A percentile compares a stretch with the other conserved stretches of the same genome.
Evolutionary conservation across 1,140 invertebrate genomes (phyloP).

Genomic region (Heterodera carotae): DNA sequence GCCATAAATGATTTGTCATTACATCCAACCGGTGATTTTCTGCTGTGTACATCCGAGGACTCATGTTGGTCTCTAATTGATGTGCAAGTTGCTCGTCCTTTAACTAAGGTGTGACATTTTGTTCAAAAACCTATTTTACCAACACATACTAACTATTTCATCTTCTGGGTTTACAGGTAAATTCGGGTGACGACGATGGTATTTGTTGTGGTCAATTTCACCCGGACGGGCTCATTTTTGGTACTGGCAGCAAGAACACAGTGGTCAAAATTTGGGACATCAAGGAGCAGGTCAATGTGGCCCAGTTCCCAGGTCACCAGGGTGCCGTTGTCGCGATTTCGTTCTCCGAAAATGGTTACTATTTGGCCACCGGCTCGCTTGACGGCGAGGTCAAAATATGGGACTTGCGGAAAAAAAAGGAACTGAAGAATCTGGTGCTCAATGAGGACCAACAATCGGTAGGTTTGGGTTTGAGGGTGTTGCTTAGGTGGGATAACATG

Average conservation of each 20-base stretch:
- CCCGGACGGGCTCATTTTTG: slow-evolving; percentile 98
- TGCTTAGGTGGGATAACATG: no score
- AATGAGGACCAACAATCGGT: slow-evolving; percentile 72
- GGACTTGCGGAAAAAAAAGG: slow-evolving; percentile 97
- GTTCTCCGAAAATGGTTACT: slow-evolving; percentile 99
- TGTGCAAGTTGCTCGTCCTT: slow-evolving; percentile 48
- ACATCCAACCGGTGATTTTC: slow-evolving; percentile 96
- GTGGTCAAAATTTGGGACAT: slow-evolving; percentile 99
- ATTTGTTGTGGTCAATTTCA: slow-evolving; percentile 98
- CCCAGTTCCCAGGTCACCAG: slow-evolving; percentile 94
- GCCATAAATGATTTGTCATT: slow-evolving; percentile 90
- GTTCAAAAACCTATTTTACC: background rate
- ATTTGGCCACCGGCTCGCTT: slow-evolving; percentile 93
- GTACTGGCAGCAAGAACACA: slow-evolving; percentile 91
- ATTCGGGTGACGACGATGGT: slow-evolving; percentile 38
- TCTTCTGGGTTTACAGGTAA: slow-evolving; percentile 44
- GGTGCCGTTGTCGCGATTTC: slow-evolving; percentile 90
- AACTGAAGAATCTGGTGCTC: slow-evolving; percentile 92
- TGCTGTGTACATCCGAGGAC: slow-evolving; percentile 90
- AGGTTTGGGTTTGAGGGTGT: no score
- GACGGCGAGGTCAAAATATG: slow-evolving; percentile 95
- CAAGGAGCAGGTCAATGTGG: slow-evolving; percentile 94
- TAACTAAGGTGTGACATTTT: slow-evolving; percentile 49
- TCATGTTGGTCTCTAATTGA: slow-evolving; percentile 65
- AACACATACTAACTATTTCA: background rate